Percentiles rank a stretch among this genome's conserved stretches.
Evolutionary conservation across 1,140 invertebrate species (phyloP).

Genomic region (Drosophila grimshawi): DNA sequence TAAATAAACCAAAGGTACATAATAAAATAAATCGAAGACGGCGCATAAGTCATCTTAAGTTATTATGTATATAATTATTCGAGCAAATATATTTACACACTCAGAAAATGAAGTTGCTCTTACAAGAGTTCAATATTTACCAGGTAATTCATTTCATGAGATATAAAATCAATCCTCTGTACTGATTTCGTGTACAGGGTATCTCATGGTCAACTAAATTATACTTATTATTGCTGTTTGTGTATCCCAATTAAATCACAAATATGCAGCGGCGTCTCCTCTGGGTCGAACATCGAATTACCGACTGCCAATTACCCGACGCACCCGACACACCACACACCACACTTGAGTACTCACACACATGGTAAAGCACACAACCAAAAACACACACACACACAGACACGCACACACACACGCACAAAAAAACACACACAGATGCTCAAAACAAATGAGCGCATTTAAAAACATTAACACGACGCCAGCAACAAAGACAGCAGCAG

Average conservation of each 20-base stretch:
- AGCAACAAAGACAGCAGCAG: constrained; percentile 32
- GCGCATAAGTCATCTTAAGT: no score
- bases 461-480: constrained; percentile 67
- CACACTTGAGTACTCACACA: constrained; percentile 2
- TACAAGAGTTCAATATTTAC: no score
- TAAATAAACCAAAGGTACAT: no score
- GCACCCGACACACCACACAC: constrained; percentile 44
- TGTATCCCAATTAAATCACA: constrained; percentile 32
- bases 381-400: constrained; percentile 8
- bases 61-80: no score
- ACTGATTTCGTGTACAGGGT: neutral
- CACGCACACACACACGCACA: constrained; percentile 4
- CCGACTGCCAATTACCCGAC: constrained; percentile 66
- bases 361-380: neutral
- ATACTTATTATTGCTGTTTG: neutral
- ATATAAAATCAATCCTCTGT: neutral
- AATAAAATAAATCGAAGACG: no score
- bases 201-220: neutral
- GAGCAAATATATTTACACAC: no score
- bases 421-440: neutral
- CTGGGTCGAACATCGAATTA: constrained; percentile 63
- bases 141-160: no score
- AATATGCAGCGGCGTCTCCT: constrained; percentile 9
- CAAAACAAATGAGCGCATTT: constrained; percentile 68
- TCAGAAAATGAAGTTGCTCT: no score